Conservation (phyloP, 2,113 vertebrate species). For the Acrocephalus kingi region DNA sequence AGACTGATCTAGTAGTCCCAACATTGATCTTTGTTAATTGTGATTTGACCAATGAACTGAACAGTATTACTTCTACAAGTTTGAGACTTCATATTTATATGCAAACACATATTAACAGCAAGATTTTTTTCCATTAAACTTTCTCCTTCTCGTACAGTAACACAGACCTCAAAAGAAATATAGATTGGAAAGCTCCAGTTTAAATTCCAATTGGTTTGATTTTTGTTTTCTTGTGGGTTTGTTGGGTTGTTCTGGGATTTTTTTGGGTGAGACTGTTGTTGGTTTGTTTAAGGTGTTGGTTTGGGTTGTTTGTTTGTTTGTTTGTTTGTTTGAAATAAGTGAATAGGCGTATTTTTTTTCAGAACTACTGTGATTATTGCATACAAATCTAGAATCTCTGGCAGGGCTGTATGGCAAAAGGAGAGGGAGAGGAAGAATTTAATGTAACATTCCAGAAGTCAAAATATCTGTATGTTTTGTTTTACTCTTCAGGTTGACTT, state of each 20-base stretch:
- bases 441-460: not conserved
- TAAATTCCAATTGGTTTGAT: not conserved
- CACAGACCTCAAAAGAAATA: not conserved
- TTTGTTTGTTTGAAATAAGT: not conserved
- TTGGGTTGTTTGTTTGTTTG: not conserved
- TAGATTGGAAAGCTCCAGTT: not conserved
- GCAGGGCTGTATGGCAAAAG: not conserved
- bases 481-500: not conserved
- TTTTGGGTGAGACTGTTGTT: not conserved
- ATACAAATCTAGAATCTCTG: not conserved
- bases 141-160: rapidly evolving
- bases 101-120: not conserved
- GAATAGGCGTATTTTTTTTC: not conserved
- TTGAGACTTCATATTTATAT: not conserved
- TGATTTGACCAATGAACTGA: not conserved
- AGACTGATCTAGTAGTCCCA: not conserved
- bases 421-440: rapidly evolving
- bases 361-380: not conserved
- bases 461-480: not conserved
- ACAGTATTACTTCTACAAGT: not conserved
- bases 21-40: not conserved
- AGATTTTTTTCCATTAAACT: not conserved
- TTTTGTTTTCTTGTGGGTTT: not conserved
- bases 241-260: not conserved
- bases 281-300: rapidly evolving